Percentiles rank a stretch among this genome's conserved stretches.
These are phyloP conservation scores for Galerucella calmariensis DNA, from an alignment of 2,888 invertebrate species.

Conservation along the genomic window DNA sequence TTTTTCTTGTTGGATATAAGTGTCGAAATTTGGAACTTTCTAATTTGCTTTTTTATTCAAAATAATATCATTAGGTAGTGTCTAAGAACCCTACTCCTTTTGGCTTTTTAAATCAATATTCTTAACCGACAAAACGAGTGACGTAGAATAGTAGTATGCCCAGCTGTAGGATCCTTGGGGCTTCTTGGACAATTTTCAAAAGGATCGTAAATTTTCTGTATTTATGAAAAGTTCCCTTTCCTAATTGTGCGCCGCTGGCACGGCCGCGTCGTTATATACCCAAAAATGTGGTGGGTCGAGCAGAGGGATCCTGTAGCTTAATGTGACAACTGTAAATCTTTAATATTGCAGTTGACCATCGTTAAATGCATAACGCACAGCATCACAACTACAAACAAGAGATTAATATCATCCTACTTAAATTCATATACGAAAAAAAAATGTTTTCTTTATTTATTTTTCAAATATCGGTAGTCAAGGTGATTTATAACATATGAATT, in stretches of 20 bases:
- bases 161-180: too few species aligned
- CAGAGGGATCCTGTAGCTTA: constrained; percentile 51
- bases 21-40: too few species aligned
- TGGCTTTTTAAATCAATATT: too few species aligned
- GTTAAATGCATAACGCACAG: constrained; percentile 39
- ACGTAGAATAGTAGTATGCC: too few species aligned
- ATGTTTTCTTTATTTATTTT: background rate
- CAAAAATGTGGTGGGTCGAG: constrained; percentile 45
- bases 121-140: too few species aligned
- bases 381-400: constrained; percentile 15
- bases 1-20: too few species aligned
- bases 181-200: too few species aligned
- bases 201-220: too few species aligned
- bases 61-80: too few species aligned
- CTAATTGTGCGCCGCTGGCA: background rate
- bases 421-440: constrained; percentile 12
- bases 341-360: constrained; percentile 53
- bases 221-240: too few species aligned
- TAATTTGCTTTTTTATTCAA: too few species aligned
- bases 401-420: constrained; percentile 43
- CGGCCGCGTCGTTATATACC: background rate
- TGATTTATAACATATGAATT: constrained; percentile 2
- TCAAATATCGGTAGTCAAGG: background rate
- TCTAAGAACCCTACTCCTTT: too few species aligned
- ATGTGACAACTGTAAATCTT: constrained; percentile 58